Conservation (phyloP, 2,888 invertebrate species). For the Lithophane ornitopus region DNA sequence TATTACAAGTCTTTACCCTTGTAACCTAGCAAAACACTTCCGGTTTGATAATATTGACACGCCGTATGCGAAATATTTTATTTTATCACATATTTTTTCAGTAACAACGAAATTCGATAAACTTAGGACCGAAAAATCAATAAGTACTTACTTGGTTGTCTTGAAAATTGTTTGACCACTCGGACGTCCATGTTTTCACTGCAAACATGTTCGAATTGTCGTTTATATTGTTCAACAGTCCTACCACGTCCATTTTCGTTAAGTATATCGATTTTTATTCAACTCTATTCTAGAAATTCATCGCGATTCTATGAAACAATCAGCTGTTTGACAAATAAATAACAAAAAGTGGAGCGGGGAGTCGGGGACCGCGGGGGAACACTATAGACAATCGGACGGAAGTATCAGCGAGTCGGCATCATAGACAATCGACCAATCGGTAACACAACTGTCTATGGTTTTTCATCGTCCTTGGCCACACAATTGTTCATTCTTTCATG, state of each 20-base stretch:
- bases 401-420: conserved; percentile 6
- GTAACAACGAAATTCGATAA: conserved; percentile 39
- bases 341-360: conserved; percentile 58
- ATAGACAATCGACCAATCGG: conserved; percentile 5
- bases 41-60: conserved; percentile 24
- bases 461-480: conserved; percentile 1
- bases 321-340: conserved; percentile 77
- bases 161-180: conserved; percentile 87
- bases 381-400: conserved; percentile 40
- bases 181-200: conserved; percentile 87
- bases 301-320: conserved; percentile 68
- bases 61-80: background rate
- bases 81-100: conserved; percentile 31
- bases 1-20: conserved; percentile 58
- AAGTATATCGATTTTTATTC: conserved; percentile 54
- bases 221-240: conserved; percentile 85
- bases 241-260: conserved; percentile 86
- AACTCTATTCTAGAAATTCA: conserved; percentile 61
- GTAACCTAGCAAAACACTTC: conserved; percentile 54
- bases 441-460: background rate
- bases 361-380: conserved; percentile 26
- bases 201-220: conserved; percentile 88
- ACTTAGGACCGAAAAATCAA: conserved; percentile 68
- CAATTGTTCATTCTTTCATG: conserved; percentile 23
- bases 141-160: conserved; percentile 85